phyloP scores from a whole-genome alignment of 2,113 vertebrate genomes.

The Fulmarus glacialis region DNA sequence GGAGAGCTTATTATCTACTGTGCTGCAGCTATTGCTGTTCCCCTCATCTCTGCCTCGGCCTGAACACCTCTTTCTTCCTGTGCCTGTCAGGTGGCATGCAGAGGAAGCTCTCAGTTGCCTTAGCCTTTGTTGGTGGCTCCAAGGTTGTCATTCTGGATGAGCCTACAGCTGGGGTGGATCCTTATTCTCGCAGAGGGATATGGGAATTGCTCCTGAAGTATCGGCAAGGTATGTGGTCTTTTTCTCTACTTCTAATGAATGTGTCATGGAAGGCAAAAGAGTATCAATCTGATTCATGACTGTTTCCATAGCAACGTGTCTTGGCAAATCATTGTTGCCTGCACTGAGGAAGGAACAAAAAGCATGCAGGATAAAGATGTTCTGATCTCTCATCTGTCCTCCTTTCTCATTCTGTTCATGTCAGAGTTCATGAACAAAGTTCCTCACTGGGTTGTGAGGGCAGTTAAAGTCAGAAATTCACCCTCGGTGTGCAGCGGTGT shows the following conservation, averaged over 20 bases:
- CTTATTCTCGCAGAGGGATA: constrained; percentile 94
- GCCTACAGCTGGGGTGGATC: constrained; percentile 95
- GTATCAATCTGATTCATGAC: neutral
- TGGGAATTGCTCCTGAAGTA: constrained; percentile 97
- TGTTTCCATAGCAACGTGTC: neutral
- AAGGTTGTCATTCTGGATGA: constrained; percentile 98
- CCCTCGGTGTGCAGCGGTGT: neutral
- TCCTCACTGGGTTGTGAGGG: neutral
- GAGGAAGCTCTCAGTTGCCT: constrained; percentile 94
- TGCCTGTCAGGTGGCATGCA: constrained; percentile 90
- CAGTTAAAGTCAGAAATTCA: neutral
- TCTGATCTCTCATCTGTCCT: neutral
- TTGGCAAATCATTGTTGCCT: neutral
- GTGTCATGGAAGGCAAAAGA: neutral
- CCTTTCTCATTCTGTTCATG: neutral
- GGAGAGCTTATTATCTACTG: neutral
- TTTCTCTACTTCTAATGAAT: neutral
- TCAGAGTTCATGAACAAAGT: neutral
- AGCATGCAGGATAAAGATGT: neutral
- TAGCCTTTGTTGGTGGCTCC: constrained; percentile 97
- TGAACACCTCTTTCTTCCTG: neutral
- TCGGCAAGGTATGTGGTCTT: constrained; percentile 80
- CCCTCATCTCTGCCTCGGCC: neutral
- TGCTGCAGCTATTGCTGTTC: neutral
- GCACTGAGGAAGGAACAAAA: neutral